Percentiles rank a stretch among this genome's conserved stretches.
Conservation (phyloP, 2,797 vertebrate genomes). For the Peromyscus nudipes region DNA sequence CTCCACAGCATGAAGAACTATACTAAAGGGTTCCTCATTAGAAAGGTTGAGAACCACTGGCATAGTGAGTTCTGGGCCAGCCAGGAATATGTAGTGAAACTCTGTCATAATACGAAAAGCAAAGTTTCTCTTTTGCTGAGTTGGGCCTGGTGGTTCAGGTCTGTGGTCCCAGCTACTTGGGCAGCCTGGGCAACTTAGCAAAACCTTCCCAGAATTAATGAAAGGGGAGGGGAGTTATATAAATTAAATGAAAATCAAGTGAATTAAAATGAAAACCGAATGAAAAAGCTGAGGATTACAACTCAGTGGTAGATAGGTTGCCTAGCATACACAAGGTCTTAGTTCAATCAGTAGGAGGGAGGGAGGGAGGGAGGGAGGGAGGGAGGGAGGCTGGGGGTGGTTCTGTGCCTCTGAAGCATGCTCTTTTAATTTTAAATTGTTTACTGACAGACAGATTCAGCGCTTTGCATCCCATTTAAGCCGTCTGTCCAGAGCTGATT, state of each 20-base stretch:
- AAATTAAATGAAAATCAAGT: not conserved
- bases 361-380: not conserved
- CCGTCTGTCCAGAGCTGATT: not conserved
- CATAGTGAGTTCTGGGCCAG: not conserved
- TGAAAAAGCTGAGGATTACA: not conserved
- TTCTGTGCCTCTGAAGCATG: not conserved
- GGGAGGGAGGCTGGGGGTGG: accelerated
- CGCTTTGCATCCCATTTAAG: not conserved
- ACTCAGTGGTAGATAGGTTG: not conserved
- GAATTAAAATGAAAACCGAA: not conserved
- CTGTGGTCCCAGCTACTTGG: not conserved
- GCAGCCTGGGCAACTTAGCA: not conserved
- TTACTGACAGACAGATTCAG: not conserved
- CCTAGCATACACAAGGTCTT: not conserved
- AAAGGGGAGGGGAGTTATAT: no score
- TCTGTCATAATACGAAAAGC: not conserved
- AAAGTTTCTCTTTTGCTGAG: not conserved
- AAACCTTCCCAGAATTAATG: not conserved
- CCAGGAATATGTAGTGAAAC: not conserved
- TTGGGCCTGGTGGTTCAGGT: not conserved
- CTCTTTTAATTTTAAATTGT: not conserved
- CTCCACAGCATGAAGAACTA: not conserved
- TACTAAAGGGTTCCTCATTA: not conserved
- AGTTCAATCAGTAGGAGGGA: not conserved
- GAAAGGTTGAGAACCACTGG: not conserved